Evolutionary conservation across 2,113 vertebrate genomes (phyloP), one percentile per base, ranked within the genome.

Genomic region (Lota lota): DNA sequence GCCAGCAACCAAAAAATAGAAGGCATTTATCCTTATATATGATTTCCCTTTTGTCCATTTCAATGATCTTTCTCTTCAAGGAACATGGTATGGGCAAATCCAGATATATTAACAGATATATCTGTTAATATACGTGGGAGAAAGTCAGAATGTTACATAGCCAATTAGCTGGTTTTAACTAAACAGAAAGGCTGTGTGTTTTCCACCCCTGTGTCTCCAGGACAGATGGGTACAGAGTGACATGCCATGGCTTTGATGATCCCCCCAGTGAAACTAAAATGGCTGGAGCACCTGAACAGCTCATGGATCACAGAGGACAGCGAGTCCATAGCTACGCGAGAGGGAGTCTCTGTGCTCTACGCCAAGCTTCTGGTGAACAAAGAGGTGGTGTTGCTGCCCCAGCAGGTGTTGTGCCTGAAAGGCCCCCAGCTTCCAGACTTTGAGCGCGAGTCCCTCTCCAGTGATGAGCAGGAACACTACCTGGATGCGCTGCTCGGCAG

Each of bases 221-320:
- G 90, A 88, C 93, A 89, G 81, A 97, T 98, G 96, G 95, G 91
- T 90, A 83, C 93, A 88, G 81, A 94, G 79, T 97, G 90, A 95
- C 85, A 75, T 88, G 91, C 76, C 83, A 99, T 99, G 96, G 95
- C 96, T 81, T 86, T 94, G 73, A 98, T 94, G 94, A 95, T 99
- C 75, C 97, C 97, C 68, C 95, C 95, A 40, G 97, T 99, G 87
- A 99, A 99, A 77, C 91, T 98, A 70, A 99, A 99, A 89, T 99
- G 97, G 97, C 93, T 99, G 59, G 97, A 99, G 90, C 97, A 99
- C 82, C 93, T 99, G 0, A 99, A 99, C 90, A 97, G 96, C 90
- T 99, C 97, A 22, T 99, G 97, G 97, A 98, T 99, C 83, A 95
- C 95, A 4, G 97, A 99, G 82, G 97, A 99, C 91, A 99, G 97